A percentile compares a stretch with the other conserved stretches of the same genome.
Evolutionary conservation across 2,888 invertebrate genomes (phyloP).

Genomic region (Dryadula phaetusa): DNA sequence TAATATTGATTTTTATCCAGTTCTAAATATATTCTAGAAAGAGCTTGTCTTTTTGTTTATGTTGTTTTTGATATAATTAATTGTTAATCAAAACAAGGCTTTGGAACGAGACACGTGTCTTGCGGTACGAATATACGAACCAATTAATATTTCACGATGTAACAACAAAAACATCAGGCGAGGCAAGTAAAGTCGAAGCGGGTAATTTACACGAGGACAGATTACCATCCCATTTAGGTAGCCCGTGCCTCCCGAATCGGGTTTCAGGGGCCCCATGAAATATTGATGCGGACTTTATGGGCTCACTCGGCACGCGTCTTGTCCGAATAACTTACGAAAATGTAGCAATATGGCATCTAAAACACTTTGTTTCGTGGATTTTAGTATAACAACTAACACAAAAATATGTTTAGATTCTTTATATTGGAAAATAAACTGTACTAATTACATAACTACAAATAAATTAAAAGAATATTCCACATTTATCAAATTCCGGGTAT

Average conservation of each 20-base stretch:
- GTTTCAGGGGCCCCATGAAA: constrained; percentile 62
- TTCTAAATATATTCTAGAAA: not conserved
- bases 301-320: constrained; percentile 28
- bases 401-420: not conserved
- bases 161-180: constrained; percentile 38
- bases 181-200: constrained; percentile 35
- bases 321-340: constrained; percentile 20
- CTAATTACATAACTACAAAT: no score
- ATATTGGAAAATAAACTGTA: no score
- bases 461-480: not conserved
- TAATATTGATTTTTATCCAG: constrained; percentile 8
- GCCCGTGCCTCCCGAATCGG: constrained; percentile 56
- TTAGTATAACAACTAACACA: not conserved
- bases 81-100: constrained; percentile 20
- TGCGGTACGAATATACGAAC: constrained; percentile 26
- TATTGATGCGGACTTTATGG: constrained; percentile 59
- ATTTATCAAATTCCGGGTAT: not conserved
- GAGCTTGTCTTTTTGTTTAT: no score
- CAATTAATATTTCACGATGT: constrained; percentile 40
- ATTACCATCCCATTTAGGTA: constrained; percentile 56
- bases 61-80: constrained; percentile 6
- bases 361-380: not conserved
- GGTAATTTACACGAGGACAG: constrained; percentile 49
- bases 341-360: constrained; percentile 15
- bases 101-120: constrained; percentile 22